phyloP scores from a whole-genome alignment of 1,140 invertebrate genomes.

The Lepidurus arcticus region DNA sequence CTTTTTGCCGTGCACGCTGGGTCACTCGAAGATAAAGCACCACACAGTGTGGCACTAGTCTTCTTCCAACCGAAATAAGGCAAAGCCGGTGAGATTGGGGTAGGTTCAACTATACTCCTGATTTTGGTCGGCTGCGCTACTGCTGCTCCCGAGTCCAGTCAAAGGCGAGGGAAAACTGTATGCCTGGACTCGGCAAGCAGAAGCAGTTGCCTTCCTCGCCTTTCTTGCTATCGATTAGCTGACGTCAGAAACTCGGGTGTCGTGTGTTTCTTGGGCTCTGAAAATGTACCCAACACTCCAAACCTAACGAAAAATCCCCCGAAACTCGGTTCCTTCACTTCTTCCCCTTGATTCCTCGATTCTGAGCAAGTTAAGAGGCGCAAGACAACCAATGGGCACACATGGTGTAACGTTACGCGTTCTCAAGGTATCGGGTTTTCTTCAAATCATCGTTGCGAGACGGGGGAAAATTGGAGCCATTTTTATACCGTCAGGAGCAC shows the following conservation, averaged over 20 bases:
- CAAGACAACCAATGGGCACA: not conserved
- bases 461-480: not conserved
- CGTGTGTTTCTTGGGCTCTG: conserved; percentile 5
- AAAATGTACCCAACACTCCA: not conserved
- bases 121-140: not conserved
- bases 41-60: too few species aligned
- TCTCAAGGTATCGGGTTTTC: too few species aligned
- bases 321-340: not conserved
- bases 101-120: not conserved
- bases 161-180: not conserved
- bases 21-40: too few species aligned
- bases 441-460: too few species aligned
- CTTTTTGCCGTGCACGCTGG: too few species aligned
- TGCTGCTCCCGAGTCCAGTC: not conserved
- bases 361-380: not conserved
- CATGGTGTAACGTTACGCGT: not conserved
- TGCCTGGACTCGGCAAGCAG: conserved; percentile 3
- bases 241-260: not conserved
- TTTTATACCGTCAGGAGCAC: too few species aligned
- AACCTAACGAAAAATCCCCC: not conserved
- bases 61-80: too few species aligned
- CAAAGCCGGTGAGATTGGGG: too few species aligned
- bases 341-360: conserved; percentile 1
- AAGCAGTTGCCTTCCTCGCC: conserved; percentile 16
- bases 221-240: conserved; percentile 19